phyloP scores from a whole-genome alignment of 1,140 invertebrate genomes.

The Bombus difficillimus region DNA sequence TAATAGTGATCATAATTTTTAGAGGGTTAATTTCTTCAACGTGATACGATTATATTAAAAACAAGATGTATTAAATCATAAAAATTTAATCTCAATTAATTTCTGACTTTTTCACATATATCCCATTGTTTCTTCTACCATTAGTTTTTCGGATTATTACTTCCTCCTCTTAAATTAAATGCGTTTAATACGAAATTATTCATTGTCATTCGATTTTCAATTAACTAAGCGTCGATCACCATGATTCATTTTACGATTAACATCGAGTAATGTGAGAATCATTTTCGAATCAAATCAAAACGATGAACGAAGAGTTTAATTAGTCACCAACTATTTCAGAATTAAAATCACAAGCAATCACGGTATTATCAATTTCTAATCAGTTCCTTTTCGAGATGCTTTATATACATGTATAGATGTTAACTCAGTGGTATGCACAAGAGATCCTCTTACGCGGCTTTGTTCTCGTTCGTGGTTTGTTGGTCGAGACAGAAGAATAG shows the following conservation, averaged over 20 bases:
- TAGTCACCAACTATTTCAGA: background rate
- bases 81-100: too few relatives aligned
- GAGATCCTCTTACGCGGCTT: background rate
- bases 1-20: background rate
- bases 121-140: too few relatives aligned
- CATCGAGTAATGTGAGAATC: too few relatives aligned
- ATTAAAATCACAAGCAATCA: background rate
- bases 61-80: too few relatives aligned
- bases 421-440: background rate
- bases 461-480: background rate
- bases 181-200: too few relatives aligned
- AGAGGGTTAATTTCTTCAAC: background rate
- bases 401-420: background rate
- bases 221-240: too few relatives aligned
- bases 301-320: background rate
- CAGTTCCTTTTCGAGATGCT: background rate
- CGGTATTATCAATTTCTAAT: background rate
- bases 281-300: too few relatives aligned
- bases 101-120: too few relatives aligned
- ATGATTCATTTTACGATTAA: too few relatives aligned
- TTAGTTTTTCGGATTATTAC: too few relatives aligned
- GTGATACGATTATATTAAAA: background rate
- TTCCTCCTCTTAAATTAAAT: too few relatives aligned
- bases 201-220: too few relatives aligned
- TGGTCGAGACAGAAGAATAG: background rate